Evolutionary conservation across 1,140 invertebrate genomes (phyloP), one percentile per base, ranked within the genome.

Genomic region (Bombus confusus): DNA sequence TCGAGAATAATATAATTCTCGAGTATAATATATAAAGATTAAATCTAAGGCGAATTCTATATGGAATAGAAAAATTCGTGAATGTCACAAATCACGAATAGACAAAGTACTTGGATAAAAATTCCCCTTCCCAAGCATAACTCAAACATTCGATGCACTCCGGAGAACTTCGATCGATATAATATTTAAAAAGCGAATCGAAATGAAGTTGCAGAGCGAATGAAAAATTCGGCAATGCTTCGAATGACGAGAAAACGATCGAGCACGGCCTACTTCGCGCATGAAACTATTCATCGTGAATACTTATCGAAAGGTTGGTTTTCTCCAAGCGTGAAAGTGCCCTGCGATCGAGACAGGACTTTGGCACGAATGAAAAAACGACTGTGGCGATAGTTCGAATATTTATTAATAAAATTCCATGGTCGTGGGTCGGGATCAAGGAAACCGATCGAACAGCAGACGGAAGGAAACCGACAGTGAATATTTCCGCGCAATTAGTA

Each of bases 241-340:
- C 77, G 74, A 85, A 82, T 77, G 34, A 62, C 68, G 87, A 88
- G 89, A 91, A 92, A 90, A 90, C 91, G 87, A 89, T 80, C 82
- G 64, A 89, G 59, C 52, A 41, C 88, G 93, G 89, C 92, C 93
- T 91, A 93, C 93, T 94, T 94, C 80, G 88, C 72, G 86, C 25
- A 41, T 22, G 43, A 72, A 92, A 92, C 90, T 92, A 93, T 93
- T 89, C 92, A 90, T 88, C 90, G 91, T 93, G 93, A 94, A 93
- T 94, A 93, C 92, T 93, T 94, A 93, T 93, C 88, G 92, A 93
- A 93, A 93, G 91, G 90, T 92, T 52, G 88, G 90, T 94, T 94
- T 93, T 93, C 92, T 90, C 91, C 89, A 74, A 85, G 83, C 86
- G 93, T 92, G 93, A 93, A 94, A 94, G 93, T 92, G 87, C 85